Evolutionary conservation across 2,888 invertebrate genomes (phyloP).

Genomic region (Xanthostigma xanthostigma): DNA sequence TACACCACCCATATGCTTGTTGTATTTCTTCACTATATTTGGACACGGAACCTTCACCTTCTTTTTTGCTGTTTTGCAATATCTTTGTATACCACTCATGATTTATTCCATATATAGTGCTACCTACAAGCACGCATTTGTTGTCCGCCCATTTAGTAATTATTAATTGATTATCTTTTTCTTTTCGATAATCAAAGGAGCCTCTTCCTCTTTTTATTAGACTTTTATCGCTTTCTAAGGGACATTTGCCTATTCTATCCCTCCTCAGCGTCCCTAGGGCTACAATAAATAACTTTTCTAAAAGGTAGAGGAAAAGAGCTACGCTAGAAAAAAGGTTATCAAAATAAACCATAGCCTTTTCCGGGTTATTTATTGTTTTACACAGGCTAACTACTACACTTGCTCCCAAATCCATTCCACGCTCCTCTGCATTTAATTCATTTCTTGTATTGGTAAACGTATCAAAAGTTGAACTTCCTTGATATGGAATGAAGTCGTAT

Average conservation of each 20-base stretch:
- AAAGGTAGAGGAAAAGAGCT: constrained; percentile 8
- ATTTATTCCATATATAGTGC: no score
- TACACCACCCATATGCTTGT: not conserved
- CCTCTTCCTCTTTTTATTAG: not conserved
- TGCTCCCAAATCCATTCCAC: not conserved
- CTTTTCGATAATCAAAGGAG: not conserved
- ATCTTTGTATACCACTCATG: no score
- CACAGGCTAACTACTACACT: constrained; percentile 5
- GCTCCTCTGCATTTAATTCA: constrained; percentile 6
- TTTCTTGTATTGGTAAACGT: no score
- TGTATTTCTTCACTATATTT: not conserved
- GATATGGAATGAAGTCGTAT: no score
- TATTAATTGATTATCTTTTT: no score
- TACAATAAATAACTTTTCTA: constrained; percentile 6
- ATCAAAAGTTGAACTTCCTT: no score
- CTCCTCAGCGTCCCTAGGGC: not conserved
- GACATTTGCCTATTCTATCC: no score
- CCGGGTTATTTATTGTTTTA: constrained; percentile 7
- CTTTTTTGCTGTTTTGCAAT: no score
- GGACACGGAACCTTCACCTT: no score
- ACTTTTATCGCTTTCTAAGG: no score
- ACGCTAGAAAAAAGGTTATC: constrained; percentile 15
- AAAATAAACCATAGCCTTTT: constrained; percentile 12
- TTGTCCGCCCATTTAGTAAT: no score
- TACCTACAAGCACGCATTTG: no score